phyloP scores from a whole-genome alignment of 2,113 vertebrate genomes.

The Crotalus tigris region DNA sequence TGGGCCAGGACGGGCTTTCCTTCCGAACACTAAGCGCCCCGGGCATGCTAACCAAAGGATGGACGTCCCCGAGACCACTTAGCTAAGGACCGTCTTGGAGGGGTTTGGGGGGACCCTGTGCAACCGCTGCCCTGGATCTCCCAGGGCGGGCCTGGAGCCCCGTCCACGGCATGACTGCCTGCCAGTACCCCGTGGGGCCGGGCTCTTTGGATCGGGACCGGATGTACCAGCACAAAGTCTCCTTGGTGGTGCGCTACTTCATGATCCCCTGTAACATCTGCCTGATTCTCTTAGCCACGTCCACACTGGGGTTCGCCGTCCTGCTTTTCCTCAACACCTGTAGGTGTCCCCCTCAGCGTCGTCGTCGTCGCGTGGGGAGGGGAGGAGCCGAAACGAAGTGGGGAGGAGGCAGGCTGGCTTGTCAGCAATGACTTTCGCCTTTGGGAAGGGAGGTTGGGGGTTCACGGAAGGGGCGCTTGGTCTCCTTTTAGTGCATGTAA shows the following conservation, averaged over 20 bases:
- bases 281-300: slow-evolving; percentile 91
- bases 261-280: slow-evolving; percentile 98
- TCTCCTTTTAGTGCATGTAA: background rate
- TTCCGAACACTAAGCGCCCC: background rate
- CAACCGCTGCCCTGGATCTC: slow-evolving; percentile 20
- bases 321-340: slow-evolving; percentile 97
- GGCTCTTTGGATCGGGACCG: slow-evolving; percentile 77
- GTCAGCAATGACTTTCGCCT: background rate
- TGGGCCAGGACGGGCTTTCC: accelerated
- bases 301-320: slow-evolving; percentile 88
- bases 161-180: slow-evolving; percentile 79
- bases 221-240: slow-evolving; percentile 89
- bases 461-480: too few species aligned
- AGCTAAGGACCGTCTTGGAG: background rate
- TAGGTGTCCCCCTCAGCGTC: slow-evolving; percentile 71
- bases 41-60: background rate
- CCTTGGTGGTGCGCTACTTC: slow-evolving; percentile 92
- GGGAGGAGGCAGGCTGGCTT: background rate
- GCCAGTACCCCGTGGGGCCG: slow-evolving; percentile 77
- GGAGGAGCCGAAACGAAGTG: background rate
- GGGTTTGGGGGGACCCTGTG: background rate
- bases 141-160: background rate
- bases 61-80: slow-evolving; percentile 40
- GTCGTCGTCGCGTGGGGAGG: background rate
- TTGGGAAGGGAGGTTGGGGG: background rate